These are phyloP conservation scores for Lysandra bellargus DNA, from an alignment of 2,888 invertebrate species.

Conservation along the genomic window DNA sequence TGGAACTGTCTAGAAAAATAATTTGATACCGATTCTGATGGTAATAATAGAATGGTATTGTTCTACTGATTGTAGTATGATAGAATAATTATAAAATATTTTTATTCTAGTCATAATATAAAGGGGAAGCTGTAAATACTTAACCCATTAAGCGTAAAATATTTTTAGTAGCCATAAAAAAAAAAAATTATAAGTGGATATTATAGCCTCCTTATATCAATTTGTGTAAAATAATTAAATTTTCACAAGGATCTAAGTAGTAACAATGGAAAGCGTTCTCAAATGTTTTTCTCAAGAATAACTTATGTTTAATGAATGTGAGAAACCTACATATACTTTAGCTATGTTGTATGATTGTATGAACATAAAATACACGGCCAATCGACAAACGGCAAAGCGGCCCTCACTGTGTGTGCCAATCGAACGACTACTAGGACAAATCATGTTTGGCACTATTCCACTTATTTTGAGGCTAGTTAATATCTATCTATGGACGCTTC, in stretches of 20 bases:
- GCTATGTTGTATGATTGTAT: neutral
- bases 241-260: neutral
- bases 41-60: too few species aligned
- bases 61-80: too few species aligned
- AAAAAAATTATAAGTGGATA: neutral
- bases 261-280: constrained; percentile 1
- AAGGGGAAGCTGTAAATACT: too few species aligned
- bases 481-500: too few species aligned
- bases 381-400: neutral
- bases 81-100: too few species aligned
- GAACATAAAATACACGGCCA: constrained; percentile 4
- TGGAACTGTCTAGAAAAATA: neutral
- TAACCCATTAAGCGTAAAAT: neutral
- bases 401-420: constrained; percentile 16
- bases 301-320: constrained; percentile 21
- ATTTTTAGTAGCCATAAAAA: neutral
- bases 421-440: neutral
- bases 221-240: neutral
- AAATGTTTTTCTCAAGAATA: constrained; percentile 15
- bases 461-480: neutral
- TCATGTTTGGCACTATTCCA: neutral
- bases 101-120: too few species aligned
- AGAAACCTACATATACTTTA: neutral
- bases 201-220: neutral
- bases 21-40: too few species aligned